Evolutionary conservation across 2,797 vertebrate species (phyloP).

Genomic region (Allobates femoralis): DNA sequence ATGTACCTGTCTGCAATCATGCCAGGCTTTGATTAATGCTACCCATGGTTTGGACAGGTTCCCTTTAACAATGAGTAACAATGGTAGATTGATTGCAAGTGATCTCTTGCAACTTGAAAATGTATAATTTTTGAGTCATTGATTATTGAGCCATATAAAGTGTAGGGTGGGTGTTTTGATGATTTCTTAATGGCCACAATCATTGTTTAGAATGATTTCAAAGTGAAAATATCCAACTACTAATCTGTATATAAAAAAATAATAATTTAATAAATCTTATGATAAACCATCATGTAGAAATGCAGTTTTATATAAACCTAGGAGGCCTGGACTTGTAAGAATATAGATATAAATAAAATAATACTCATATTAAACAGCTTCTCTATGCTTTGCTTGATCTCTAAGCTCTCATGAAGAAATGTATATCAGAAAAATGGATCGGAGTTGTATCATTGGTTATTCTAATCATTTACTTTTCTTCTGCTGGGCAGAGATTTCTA

Average conservation of each 20-base stretch:
- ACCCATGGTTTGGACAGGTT: too few relatives aligned
- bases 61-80: too few relatives aligned
- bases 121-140: background rate
- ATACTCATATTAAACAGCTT: background rate
- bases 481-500: background rate
- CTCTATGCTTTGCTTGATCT: background rate
- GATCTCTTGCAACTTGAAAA: background rate
- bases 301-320: background rate
- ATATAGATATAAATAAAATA: background rate
- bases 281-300: background rate
- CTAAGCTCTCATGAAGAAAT: background rate
- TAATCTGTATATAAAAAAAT: background rate
- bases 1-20: too few relatives aligned
- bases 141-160: background rate
- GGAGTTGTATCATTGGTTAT: constrained; percentile 5
- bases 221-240: background rate
- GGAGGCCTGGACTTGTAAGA: background rate
- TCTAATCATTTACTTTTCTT: background rate
- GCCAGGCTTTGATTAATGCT: background rate
- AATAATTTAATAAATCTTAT: background rate
- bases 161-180: background rate
- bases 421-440: background rate
- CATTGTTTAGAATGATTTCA: background rate
- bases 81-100: background rate
- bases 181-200: background rate